A percentile compares a stretch with the other conserved stretches of the same genome.
Evolutionary conservation across 2,113 vertebrate species (phyloP).

Genomic region (Ovis canadensis): DNA sequence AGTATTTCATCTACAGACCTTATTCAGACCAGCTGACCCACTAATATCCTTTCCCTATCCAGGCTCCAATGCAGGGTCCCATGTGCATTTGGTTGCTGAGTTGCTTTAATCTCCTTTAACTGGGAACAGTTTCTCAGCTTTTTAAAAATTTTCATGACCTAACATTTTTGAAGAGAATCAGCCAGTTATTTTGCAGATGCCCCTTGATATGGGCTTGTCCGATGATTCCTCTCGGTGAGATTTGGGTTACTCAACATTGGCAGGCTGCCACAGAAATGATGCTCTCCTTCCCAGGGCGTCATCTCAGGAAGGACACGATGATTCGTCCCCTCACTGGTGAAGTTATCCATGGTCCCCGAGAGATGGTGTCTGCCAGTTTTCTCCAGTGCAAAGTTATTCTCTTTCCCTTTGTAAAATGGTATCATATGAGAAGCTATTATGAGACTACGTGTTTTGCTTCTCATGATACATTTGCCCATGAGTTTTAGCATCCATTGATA

Average conservation of each 20-base stretch:
- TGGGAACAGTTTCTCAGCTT: not conserved
- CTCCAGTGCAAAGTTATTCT: not conserved
- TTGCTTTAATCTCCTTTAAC: not conserved
- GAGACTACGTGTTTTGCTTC: not conserved
- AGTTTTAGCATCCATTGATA: not conserved
- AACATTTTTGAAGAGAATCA: not conserved
- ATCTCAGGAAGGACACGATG: fast-evolving
- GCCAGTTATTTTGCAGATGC: not conserved
- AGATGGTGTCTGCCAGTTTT: not conserved
- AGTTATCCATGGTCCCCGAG: not conserved
- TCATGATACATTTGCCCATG: not conserved
- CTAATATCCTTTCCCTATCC: not conserved
- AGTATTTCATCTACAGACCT: not conserved
- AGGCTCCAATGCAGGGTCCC: not conserved
- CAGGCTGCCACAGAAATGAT: not conserved
- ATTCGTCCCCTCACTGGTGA: not conserved
- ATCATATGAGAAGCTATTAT: not conserved
- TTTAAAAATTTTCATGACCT: not conserved
- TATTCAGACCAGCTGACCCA: not conserved
- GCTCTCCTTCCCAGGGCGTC: not conserved
- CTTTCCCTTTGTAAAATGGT: not conserved
- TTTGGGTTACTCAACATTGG: not conserved
- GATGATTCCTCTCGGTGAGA: not conserved
- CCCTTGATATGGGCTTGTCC: not conserved
- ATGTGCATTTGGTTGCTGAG: not conserved